phyloP scores from a whole-genome alignment of 2,113 vertebrate genomes.

The Pristiophorus japonicus region DNA sequence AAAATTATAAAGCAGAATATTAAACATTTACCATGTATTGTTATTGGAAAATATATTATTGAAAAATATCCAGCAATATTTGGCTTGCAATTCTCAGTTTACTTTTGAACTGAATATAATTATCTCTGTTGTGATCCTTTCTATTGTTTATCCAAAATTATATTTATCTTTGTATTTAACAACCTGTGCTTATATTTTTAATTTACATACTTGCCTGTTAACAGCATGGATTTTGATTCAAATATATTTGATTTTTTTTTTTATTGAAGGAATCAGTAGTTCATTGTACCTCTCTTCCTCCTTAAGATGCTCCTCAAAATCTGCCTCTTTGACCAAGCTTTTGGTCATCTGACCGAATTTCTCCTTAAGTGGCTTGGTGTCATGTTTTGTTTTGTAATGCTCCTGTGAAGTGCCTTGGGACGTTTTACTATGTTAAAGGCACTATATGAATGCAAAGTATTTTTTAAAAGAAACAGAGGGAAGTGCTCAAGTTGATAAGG shows the following conservation, averaged over 20 bases:
- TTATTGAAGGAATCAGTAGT: not conserved
- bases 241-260: not conserved
- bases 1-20: not conserved
- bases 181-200: not conserved
- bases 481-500: not conserved
- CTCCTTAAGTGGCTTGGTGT: too few relatives aligned
- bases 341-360: too few relatives aligned
- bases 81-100: not conserved
- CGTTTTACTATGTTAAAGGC: too few relatives aligned
- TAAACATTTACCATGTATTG: not conserved
- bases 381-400: too few relatives aligned
- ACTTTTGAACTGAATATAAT: not conserved
- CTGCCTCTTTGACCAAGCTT: too few relatives aligned
- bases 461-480: not conserved
- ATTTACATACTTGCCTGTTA: not conserved
- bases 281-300: not conserved
- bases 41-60: not conserved
- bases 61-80: too few relatives aligned
- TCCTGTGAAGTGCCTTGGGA: too few relatives aligned
- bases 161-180: not conserved
- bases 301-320: too few relatives aligned
- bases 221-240: not conserved
- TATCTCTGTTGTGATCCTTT: not conserved
- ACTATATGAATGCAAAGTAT: too few relatives aligned
- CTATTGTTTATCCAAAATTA: not conserved